Base-by-base conservation (phyloP, 2,797 vertebrate genomes). In the Lutjanus campechanus region DNA sequence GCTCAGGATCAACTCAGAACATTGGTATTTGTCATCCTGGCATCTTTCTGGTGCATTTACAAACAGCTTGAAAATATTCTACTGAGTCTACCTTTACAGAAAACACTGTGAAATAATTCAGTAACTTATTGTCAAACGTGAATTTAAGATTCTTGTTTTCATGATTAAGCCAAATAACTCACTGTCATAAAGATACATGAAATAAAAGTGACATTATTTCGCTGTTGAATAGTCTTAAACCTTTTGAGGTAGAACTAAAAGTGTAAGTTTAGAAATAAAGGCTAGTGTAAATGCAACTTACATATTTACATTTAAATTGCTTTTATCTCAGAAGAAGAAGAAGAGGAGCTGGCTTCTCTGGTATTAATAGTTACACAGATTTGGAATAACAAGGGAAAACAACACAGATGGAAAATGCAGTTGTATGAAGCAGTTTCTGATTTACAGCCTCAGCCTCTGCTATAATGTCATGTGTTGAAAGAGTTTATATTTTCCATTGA, bases 391-490 rank as follows among this genome's bases (percentile, higher is more conserved):
- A 81, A 51, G 22, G 61, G 55, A 29, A 36, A 36, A 36, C 29
- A 68, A 56, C 55, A 74, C 64, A 8, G 36, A 47, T 67, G 73
- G 53, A 65, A 64, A 66, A 54, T 61, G 61, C 50, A 73, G 53
- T 29, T 51, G 47, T 60, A 44, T 82, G 75, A 81, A 80, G 78
- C 81, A 77, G 68, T 79, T 73, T 79, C 16, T 81, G 64, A 80
- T 75, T 61, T 65, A 70, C 29, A 49, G 62, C 81, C 79, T 70
- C 65, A 73, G 73, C 64, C 87, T 40, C 16, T 76, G 66, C 78
- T 84, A 59, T 85, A 85, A 83, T 84, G 74, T 88, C 44, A 43
- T 82, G 73, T 84, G 72, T 76, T 67, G 77, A 76, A 82, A 68
- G 25, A 55, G 61, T 51, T 77, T 74, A n/a, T 50, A 62, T 82